Evolutionary conservation across 2,113 vertebrate genomes (phyloP), one percentile per base, ranked within the genome.

Genomic region (Camelus dromedarius): DNA sequence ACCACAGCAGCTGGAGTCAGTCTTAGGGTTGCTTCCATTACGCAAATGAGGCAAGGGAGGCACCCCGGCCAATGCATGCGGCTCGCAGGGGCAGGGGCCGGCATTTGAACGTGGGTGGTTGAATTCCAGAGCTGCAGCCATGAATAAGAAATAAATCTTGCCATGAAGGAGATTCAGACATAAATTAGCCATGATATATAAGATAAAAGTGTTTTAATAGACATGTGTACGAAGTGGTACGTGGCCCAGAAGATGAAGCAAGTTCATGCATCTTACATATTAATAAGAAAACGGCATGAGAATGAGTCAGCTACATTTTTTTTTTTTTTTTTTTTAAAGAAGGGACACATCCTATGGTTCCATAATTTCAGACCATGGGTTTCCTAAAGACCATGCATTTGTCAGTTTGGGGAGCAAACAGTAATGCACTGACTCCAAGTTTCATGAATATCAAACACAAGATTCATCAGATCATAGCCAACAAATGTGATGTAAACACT

Each of bases 81-180:
- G 50, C 82, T 86, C 2, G 0, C 26, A 56, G 92, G 8, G 50
- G 30, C 14, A 18, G 30, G 14, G 35, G 32, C 30, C 19, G 19
- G 67, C 18, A 66, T 67, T 73, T 81, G 60, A 89, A 92, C 79
- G 42, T 89, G 42, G 28, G 32, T 12, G 8, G 15, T 30, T 32
- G 30, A 70, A 46, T 70, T 64, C 67, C 58, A 83, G 64, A 91
- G 38, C 32, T 58, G 42, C 22, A 26, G 3, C 24, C 75, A 60
- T 66, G 77, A 81, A 86, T 73, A 79, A 92, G 28, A 93, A 95
- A 83, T 56, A 85, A 60, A 54, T 32, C 28, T 87, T 67, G 64
- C 38, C 56, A 10, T 95, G 52, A 93, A 67, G 69, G 32, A 87
- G n/a, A 56, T 50, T 67, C 87, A 92, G 69, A 90, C 64, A 75